These are phyloP conservation scores for Petaurus breviceps DNA, from an alignment of 2,113 vertebrate species.

Conservation along the genomic window DNA sequence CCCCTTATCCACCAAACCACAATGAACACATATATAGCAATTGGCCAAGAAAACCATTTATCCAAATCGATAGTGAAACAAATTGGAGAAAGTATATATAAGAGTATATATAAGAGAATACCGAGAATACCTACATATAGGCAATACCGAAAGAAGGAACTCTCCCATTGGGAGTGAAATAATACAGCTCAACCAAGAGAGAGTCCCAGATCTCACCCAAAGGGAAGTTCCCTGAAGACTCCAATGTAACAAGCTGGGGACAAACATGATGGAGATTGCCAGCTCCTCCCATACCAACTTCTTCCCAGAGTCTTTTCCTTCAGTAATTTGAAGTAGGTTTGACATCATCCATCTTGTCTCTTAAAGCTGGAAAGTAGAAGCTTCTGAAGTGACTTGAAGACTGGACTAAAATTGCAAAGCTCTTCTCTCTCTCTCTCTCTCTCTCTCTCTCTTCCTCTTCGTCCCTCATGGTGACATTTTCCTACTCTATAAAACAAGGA, in stretches of 20 bases:
- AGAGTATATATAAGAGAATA: neutral
- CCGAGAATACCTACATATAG: too few species aligned
- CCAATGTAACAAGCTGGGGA: neutral
- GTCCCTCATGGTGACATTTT: too few species aligned
- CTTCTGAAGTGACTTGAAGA: neutral
- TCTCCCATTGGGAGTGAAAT: neutral
- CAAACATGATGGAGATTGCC: neutral
- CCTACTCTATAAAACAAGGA: too few species aligned
- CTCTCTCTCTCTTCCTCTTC: too few species aligned
- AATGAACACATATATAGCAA: neutral
- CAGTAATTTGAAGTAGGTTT: neutral
- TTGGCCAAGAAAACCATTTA: neutral
- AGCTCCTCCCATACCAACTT: neutral
- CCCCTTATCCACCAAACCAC: neutral
- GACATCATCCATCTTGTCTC: neutral
- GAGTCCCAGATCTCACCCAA: neutral
- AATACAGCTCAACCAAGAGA: neutral
- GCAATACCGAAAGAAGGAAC: neutral
- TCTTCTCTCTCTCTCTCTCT: neutral
- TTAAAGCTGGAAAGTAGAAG: neutral
- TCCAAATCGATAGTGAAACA: neutral
- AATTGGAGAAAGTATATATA: neutral
- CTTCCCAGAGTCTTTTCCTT: neutral
- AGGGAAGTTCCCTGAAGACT: neutral
- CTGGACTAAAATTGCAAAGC: neutral